phyloP scores from a whole-genome alignment of 2,113 vertebrate species.

The Dromiciops gliroides region DNA sequence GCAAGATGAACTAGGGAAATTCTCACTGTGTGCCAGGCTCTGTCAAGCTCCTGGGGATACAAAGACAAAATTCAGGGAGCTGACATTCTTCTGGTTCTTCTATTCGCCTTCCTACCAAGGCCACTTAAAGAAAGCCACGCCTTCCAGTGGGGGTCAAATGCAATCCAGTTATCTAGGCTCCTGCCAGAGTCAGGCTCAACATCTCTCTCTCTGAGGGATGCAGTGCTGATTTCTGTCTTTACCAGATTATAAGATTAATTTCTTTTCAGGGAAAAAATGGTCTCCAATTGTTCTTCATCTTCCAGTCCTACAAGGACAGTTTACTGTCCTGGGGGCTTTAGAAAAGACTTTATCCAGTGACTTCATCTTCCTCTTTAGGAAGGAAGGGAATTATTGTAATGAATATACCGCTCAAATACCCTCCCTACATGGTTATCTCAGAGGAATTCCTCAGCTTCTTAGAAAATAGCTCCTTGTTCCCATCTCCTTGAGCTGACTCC shows the following conservation, averaged over 20 bases:
- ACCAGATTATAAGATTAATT: conserved; percentile 32
- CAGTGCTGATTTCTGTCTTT: not conserved
- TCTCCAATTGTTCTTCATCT: not conserved
- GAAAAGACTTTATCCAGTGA: too few species aligned
- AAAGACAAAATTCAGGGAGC: too few species aligned
- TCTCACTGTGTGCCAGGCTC: not conserved
- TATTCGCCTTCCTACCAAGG: too few species aligned
- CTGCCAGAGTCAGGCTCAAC: not conserved
- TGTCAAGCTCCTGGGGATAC: too few species aligned
- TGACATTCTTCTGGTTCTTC: too few species aligned
- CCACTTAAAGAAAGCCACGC: not conserved
- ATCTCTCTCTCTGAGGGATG: not conserved
- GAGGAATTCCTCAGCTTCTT: too few species aligned
- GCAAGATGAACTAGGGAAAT: not conserved
- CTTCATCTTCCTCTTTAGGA: not conserved
- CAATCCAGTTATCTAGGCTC: not conserved
- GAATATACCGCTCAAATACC: too few species aligned
- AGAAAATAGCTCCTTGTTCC: too few species aligned
- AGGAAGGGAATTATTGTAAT: too few species aligned
- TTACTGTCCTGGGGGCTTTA: not conserved
- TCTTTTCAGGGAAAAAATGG: conserved; percentile 33
- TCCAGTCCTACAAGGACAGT: not conserved
- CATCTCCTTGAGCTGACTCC: too few species aligned
- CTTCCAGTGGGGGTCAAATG: not conserved
- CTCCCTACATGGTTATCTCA: too few species aligned